A percentile compares a stretch with the other conserved stretches of the same genome.
Conservation (phyloP, 2,113 vertebrate species). For the Pelecanus crispus region DNA sequence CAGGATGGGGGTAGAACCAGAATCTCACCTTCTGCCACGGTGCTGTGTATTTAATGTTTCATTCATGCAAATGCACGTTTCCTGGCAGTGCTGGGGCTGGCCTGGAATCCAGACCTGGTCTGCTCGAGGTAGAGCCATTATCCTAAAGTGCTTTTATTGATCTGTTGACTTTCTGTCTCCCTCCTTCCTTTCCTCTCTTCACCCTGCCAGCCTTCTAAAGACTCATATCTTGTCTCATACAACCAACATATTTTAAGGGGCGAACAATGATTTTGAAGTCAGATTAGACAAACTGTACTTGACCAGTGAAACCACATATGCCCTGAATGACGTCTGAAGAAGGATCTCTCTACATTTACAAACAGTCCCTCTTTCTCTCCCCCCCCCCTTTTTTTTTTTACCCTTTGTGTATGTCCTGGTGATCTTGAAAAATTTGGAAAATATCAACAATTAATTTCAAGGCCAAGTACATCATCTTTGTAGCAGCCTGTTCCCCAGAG, state of each 20-base stretch:
- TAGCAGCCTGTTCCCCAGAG: not conserved
- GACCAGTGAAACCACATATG: slow-evolving; percentile 24
- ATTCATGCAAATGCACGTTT: slow-evolving; percentile 63
- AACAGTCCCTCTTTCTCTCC: not conserved
- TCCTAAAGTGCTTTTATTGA: slow-evolving; percentile 83
- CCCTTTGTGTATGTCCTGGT: not conserved
- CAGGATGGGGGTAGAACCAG: not conserved
- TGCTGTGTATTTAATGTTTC: slow-evolving; percentile 40
- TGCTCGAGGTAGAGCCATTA: slow-evolving; percentile 72
- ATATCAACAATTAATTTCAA: not conserved
- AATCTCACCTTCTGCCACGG: not conserved
- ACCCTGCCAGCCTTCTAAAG: slow-evolving; percentile 2
- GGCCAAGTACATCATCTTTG: not conserved
- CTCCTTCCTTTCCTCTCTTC: slow-evolving; percentile 47
- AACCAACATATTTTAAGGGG: slow-evolving; percentile 18
- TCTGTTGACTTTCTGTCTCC: slow-evolving; percentile 75
- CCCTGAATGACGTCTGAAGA: not conserved
- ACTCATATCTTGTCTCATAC: slow-evolving; percentile 38
- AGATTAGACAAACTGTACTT: slow-evolving; percentile 33
- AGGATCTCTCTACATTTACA: not conserved
- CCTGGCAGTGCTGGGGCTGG: slow-evolving; percentile 72
- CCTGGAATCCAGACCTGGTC: slow-evolving; percentile 41
- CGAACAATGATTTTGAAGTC: slow-evolving; percentile 46
- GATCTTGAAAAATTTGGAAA: not conserved
- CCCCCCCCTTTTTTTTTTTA: not conserved